These are phyloP conservation scores for Caenorhabditis latens DNA, from an alignment of 1,140 invertebrate genomes.

Conservation along the genomic window DNA sequence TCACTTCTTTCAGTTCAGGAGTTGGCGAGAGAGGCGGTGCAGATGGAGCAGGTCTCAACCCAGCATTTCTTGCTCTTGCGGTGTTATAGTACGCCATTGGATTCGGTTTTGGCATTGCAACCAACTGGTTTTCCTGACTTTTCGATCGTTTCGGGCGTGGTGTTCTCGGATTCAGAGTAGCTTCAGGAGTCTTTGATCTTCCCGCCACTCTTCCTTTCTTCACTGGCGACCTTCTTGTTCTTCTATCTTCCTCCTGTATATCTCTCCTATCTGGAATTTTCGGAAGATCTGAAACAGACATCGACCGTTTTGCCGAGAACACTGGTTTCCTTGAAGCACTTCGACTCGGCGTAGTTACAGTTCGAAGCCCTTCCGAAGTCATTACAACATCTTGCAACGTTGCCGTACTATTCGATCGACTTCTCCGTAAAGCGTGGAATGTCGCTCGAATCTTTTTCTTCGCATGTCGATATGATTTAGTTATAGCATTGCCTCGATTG, in stretches of 20 bases:
- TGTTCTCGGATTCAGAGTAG: slow-evolving; percentile 12
- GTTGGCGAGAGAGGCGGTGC: slow-evolving; percentile 6
- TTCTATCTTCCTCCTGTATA: slow-evolving; percentile 4
- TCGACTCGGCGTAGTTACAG: not conserved
- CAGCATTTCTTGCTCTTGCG: slow-evolving; percentile 6
- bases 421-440: slow-evolving; percentile 19
- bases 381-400: slow-evolving; percentile 30
- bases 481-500: slow-evolving; percentile 1
- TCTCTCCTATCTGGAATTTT: slow-evolving; percentile 5
- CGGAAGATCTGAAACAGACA: slow-evolving; percentile 7
- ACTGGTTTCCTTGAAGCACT: not conserved
- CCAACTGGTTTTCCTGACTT: slow-evolving; percentile 7
- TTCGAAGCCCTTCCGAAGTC: not conserved
- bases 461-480: slow-evolving; percentile 17
- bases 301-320: not conserved
- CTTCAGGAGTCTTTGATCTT: slow-evolving; percentile 32
- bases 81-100: slow-evolving; percentile 3
- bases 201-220: not conserved
- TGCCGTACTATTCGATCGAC: not conserved
- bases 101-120: not conserved
- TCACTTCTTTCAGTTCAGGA: not conserved
- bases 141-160: not conserved
- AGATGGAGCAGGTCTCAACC: slow-evolving; percentile 5
- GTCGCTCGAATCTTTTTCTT: slow-evolving; percentile 9
- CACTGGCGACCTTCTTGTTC: not conserved